Evolutionary conservation across 2,113 vertebrate species (phyloP).

Genomic region (Empidonax traillii): DNA sequence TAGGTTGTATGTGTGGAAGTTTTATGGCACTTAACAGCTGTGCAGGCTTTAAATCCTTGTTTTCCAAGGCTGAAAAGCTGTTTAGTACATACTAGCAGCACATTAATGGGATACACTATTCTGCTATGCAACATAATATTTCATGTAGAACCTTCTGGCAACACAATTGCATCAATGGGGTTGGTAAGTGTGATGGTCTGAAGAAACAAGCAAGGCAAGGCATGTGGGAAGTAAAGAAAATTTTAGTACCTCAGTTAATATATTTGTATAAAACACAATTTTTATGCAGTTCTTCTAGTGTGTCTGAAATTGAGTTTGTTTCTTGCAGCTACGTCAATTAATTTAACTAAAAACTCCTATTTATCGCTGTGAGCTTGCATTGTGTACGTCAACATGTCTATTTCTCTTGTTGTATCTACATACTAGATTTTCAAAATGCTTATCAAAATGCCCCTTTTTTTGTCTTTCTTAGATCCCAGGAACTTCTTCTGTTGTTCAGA

Average conservation of each 20-base stretch:
- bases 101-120: neutral
- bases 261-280: neutral
- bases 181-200: neutral
- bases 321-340: neutral
- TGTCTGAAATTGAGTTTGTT: neutral
- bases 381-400: neutral
- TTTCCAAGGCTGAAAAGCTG: neutral
- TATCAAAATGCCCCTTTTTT: neutral
- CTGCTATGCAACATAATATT: neutral
- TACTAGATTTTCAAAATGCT: neutral
- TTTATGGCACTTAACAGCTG: neutral
- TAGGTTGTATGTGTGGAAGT: neutral
- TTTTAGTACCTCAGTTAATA: neutral
- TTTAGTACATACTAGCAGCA: neutral
- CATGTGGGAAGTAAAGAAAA: neutral
- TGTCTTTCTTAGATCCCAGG: slow-evolving; percentile 87
- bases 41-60: neutral
- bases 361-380: neutral
- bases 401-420: neutral
- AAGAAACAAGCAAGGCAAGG: neutral
- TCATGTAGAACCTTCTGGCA: neutral
- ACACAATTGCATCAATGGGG: neutral
- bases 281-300: neutral
- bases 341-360: neutral
- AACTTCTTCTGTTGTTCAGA: slow-evolving; percentile 88